Percentiles rank a stretch among this genome's conserved stretches.
Evolutionary conservation across 2,888 invertebrate genomes (phyloP).

Genomic region (Cremastobaeus sp.): DNA sequence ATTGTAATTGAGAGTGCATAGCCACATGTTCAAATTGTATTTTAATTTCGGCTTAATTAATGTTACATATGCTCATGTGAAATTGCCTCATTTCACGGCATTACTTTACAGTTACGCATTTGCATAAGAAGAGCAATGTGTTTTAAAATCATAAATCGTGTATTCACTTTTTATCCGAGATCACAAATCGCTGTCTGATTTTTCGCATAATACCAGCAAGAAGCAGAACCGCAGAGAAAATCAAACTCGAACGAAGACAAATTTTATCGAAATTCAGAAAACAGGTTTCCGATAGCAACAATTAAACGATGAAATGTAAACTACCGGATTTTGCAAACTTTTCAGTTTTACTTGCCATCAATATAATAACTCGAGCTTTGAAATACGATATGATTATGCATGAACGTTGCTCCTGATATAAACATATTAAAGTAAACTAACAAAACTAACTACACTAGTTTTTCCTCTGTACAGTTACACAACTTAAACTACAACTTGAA

Average conservation of each 20-base stretch:
- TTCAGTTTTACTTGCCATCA: too few relatives aligned
- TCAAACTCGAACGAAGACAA: too few relatives aligned
- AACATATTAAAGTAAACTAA: neutral
- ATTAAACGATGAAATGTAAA: too few relatives aligned
- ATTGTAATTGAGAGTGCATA: slow-evolving; percentile 3
- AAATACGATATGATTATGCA: neutral
- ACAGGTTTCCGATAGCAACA: too few relatives aligned
- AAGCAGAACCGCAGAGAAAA: too few relatives aligned
- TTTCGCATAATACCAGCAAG: too few relatives aligned
- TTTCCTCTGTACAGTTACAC: slow-evolving; percentile 6
- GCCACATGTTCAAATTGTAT: slow-evolving; percentile 7
- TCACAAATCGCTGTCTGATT: too few relatives aligned
- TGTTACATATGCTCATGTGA: slow-evolving; percentile 15
- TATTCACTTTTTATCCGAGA: slow-evolving; percentile 15
- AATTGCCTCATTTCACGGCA: slow-evolving; percentile 22
- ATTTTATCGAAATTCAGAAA: too few relatives aligned
- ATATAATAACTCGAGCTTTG: neutral
- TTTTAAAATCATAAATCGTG: neutral
- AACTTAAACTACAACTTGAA: too few relatives aligned
- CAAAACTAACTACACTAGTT: neutral
- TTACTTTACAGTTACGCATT: slow-evolving; percentile 23
- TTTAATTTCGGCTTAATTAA: slow-evolving; percentile 18
- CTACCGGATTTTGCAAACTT: too few relatives aligned
- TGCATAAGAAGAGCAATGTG: slow-evolving; percentile 2
- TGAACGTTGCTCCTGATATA: neutral